Percentiles rank a stretch among this genome's conserved stretches.
Evolutionary conservation across 2,113 vertebrate species (phyloP).

Genomic region (Petrocephalus zakoni): DNA sequence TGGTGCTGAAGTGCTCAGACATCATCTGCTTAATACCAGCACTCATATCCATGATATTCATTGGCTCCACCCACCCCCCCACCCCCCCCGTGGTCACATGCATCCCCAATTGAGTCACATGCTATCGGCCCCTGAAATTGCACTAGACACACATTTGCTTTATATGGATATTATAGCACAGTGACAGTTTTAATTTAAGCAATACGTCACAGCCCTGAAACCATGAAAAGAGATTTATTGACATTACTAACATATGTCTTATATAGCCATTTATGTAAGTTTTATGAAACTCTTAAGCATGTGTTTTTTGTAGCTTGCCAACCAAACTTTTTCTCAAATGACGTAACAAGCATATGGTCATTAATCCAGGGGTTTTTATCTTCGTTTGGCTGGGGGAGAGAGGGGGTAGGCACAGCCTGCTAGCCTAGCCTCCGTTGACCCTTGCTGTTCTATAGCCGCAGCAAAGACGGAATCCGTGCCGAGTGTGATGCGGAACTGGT

Average conservation of each 20-base stretch:
- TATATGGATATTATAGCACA: not conserved
- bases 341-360: not conserved
- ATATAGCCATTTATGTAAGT: not conserved
- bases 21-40: not conserved
- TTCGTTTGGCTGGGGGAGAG: not conserved
- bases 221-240: not conserved
- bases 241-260: not conserved
- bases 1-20: not conserved
- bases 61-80: too few relatives aligned
- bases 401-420: not conserved
- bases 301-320: not conserved
- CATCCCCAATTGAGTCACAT: not conserved
- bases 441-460: not conserved
- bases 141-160: not conserved
- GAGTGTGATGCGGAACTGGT: not conserved
- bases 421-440: not conserved
- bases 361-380: not conserved
- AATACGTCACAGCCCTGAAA: not conserved
- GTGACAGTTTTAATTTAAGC: not conserved
- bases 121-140: not conserved
- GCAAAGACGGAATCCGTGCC: not conserved
- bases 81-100: not conserved
- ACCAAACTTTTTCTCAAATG: not conserved
- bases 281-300: not conserved
- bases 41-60: not conserved